Evolutionary conservation across 2,888 invertebrate genomes (phyloP), one percentile per base, ranked within the genome.

Genomic region (Poecilobothrus nobilitatus): DNA sequence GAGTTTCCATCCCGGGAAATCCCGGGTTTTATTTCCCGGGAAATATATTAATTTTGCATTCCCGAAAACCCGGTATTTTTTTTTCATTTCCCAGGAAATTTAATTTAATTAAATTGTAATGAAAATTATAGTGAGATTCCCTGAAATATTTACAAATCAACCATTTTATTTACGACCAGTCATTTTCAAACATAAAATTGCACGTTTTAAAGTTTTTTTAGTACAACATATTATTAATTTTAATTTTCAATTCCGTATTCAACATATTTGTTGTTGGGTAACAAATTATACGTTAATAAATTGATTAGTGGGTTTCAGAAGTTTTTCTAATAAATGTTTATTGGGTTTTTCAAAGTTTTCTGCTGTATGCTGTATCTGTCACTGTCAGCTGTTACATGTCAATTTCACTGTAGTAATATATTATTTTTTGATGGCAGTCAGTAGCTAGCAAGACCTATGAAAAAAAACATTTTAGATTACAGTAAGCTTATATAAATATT

Each of bases 41-140:
- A 62, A 62, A 62, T 62, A 62, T 62, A 62, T 62, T 62, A 62
- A 62, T 62, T 62, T 62, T 62, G 20, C n/a, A 62, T 62, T 62
- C 62, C 62, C 62, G 62, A 62, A 62, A 62, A 21, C 62, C 62
- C 21, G 62, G 62, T n/a, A 15, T 62, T 62, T 62, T 62, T 62
- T 62, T 62, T 15, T 10, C 21, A 20, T 62, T 62, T 62, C 62
- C 62, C 21, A 21, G 62, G 62, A 62, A 62, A 62, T 62, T 62
- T 62, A 62, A 62, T 62, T 62, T 62, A 62, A 62, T 62, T 62
- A 20, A 62, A 62, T 62, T 62, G 20, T n/a, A 62, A 62, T 62
- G 62, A 62, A 62, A 44, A 44, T 44, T 44, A 44, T 44, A 44
- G 44, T 44, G 44, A 44, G 44, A 44, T 44, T 44, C 44, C 44